Evolutionary conservation across 2,113 vertebrate species (phyloP).

Genomic region (Noctilio leporinus): DNA sequence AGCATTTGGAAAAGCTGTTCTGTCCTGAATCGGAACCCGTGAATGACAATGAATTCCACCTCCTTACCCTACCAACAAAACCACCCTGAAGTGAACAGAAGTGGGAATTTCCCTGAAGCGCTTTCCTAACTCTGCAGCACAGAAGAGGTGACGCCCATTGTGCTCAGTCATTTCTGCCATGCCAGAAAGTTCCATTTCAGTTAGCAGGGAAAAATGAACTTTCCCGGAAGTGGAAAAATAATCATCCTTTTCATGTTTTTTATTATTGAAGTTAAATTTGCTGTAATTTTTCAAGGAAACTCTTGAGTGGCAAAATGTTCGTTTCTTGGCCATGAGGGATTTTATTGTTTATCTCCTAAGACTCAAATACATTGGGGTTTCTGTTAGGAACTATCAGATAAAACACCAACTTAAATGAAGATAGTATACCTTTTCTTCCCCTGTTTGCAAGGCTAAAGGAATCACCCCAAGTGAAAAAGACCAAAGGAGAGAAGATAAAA

Average conservation of each 20-base stretch:
- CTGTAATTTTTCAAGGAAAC: neutral
- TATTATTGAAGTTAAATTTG: neutral
- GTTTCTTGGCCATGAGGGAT: neutral
- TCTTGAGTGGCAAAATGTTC: neutral
- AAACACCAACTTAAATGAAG: neutral
- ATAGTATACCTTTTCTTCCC: neutral
- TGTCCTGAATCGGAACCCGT: neutral
- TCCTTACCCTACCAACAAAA: neutral
- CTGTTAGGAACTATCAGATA: neutral
- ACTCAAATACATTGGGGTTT: neutral
- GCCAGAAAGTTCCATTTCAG: neutral
- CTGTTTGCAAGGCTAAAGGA: neutral
- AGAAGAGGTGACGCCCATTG: too few species aligned
- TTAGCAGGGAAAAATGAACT: neutral
- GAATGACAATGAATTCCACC: neutral
- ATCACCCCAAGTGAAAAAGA: neutral
- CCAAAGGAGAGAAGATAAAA: neutral
- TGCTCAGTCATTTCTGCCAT: neutral
- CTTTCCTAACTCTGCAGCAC: neutral
- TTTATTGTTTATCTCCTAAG: neutral
- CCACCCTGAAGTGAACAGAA: neutral
- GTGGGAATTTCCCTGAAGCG: neutral
- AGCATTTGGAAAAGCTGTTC: neutral
- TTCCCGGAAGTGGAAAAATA: neutral
- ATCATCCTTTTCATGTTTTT: neutral